phyloP scores from a whole-genome alignment of 2,113 vertebrate species.

The Strix uralensis region DNA sequence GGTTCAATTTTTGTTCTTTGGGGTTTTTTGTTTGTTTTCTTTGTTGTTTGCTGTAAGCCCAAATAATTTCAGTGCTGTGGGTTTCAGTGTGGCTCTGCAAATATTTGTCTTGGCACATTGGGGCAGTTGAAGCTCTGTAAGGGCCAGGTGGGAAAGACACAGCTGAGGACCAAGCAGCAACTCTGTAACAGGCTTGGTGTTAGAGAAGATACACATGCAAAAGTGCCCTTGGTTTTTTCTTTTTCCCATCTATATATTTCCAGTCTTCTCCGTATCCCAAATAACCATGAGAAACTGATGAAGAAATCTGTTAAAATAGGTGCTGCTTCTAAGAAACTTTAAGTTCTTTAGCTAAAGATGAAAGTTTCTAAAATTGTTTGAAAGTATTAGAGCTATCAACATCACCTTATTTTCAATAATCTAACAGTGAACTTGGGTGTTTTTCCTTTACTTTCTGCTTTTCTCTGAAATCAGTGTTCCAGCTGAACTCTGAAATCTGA shows the following conservation, averaged over 20 bases:
- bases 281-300: background rate
- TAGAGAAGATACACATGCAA: background rate
- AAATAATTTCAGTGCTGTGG: background rate
- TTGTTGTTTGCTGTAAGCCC: background rate
- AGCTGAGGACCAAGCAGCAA: background rate
- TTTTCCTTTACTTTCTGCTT: background rate
- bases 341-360: background rate
- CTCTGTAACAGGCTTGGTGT: background rate
- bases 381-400: background rate
- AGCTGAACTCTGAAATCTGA: background rate
- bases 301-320: background rate
- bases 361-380: background rate
- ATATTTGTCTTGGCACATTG: background rate
- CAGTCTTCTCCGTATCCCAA: background rate
- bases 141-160: background rate
- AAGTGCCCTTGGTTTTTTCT: background rate
- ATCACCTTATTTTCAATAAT: background rate
- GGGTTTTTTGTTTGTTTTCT: background rate
- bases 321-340: background rate
- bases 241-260: accelerated
- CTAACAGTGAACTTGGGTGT: background rate
- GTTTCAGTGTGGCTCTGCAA: background rate
- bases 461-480: background rate
- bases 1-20: background rate
- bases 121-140: accelerated